These are phyloP conservation scores for Euleptes europaea DNA, from an alignment of 2,113 vertebrate species.

Conservation along the genomic window DNA sequence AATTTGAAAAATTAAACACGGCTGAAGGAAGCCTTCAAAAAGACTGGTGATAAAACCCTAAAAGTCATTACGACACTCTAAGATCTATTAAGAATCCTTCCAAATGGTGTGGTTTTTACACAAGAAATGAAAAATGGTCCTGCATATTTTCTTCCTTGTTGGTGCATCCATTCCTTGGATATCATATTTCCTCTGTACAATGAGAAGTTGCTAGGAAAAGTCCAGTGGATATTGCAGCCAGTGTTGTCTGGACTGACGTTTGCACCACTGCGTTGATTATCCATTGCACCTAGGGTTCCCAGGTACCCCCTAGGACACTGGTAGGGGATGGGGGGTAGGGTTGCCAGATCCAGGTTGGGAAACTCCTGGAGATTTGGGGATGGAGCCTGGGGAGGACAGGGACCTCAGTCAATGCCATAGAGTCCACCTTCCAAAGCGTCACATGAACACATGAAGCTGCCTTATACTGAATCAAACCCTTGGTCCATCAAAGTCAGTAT, in stretches of 20 bases:
- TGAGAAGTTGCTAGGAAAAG: not conserved
- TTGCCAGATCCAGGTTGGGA: no score
- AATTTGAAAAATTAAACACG: not conserved
- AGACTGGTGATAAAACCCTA: not conserved
- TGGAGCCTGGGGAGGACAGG: no score
- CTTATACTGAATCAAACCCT: no score
- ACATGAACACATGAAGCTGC: no score
- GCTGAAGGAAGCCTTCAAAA: not conserved
- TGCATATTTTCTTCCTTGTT: not conserved
- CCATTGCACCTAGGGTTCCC: no score
- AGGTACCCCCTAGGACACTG: no score
- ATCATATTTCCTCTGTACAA: not conserved
- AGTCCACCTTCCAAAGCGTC: no score
- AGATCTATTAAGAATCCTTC: not conserved
- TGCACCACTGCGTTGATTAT: not conserved
- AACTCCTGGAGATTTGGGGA: no score
- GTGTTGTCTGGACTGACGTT: not conserved
- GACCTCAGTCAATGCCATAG: no score
- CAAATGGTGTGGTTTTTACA: not conserved
- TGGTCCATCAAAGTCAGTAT: no score
- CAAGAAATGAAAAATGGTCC: not conserved
- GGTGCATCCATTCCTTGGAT: no score
- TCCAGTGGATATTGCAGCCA: not conserved
- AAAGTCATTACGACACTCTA: not conserved
- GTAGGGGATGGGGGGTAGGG: no score